Percentiles rank a stretch among this genome's conserved stretches.
Conservation (phyloP, 1,140 invertebrate genomes). For the Panulirus ornatus region DNA sequence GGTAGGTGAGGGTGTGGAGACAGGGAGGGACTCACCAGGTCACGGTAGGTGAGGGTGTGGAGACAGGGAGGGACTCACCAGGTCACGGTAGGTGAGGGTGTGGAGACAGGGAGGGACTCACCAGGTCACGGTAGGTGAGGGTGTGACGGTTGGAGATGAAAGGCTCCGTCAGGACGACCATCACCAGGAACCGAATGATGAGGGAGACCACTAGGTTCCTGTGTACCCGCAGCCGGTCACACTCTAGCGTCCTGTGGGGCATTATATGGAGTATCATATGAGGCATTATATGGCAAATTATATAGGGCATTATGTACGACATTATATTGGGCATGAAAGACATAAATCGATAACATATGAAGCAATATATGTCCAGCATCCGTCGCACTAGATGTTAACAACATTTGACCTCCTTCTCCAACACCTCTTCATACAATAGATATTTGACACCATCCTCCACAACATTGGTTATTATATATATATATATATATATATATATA, state of each 20-base stretch:
- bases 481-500: no score
- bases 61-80: neutral
- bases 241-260: slow-evolving; percentile 43
- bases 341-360: no score
- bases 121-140: slow-evolving; percentile 38
- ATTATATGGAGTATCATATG: no score
- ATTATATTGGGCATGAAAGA: no score
- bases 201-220: slow-evolving; percentile 41
- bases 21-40: neutral
- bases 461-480: no score
- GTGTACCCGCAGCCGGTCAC: slow-evolving; percentile 40
- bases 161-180: slow-evolving; percentile 44
- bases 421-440: no score
- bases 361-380: no score
- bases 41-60: neutral
- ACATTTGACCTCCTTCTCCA: no score
- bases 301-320: no score
- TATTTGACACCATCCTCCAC: no score
- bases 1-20: neutral
- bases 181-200: slow-evolving; percentile 47
- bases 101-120: slow-evolving; percentile 33
- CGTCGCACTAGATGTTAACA: no score
- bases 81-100: neutral
- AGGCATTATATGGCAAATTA: no score
- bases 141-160: slow-evolving; percentile 23